Conservation (phyloP, 2,113 vertebrate species). For the Labeo rohita region DNA sequence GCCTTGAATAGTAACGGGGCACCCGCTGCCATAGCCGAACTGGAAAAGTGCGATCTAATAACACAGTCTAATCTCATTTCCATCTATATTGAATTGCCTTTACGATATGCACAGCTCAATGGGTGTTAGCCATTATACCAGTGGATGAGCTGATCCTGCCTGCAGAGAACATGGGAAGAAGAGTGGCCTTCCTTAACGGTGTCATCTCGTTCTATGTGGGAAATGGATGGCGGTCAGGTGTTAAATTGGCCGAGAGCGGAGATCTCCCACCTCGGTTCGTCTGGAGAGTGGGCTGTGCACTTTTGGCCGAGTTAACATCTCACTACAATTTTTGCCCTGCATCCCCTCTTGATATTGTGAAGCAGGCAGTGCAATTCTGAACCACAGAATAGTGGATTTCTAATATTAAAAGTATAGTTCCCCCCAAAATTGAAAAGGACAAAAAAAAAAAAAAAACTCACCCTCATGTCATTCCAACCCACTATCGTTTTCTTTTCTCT, state of each 20-base stretch:
- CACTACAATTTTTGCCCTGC: background rate
- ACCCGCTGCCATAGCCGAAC: slow-evolving; percentile 46
- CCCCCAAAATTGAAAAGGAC: background rate
- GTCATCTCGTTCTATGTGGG: slow-evolving; percentile 1
- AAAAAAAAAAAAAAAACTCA: background rate
- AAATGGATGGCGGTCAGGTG: slow-evolving; percentile 34
- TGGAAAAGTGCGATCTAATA: slow-evolving; percentile 59
- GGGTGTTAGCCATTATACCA: slow-evolving; percentile 43
- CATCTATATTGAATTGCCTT: slow-evolving; percentile 62
- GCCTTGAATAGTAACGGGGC: slow-evolving; percentile 49
- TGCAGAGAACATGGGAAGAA: background rate
- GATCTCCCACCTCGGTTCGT: slow-evolving; percentile 2
- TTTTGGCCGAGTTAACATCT: background rate
- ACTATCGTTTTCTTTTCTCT: background rate
- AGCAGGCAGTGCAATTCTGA: background rate
- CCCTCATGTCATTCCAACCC: background rate
- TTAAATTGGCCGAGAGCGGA: slow-evolving; percentile 20
- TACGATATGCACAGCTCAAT: slow-evolving; percentile 32
- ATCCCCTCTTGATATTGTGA: slow-evolving; percentile 10
- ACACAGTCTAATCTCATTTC: slow-evolving; percentile 63
- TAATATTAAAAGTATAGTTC: slow-evolving; percentile 2
- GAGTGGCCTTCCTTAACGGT: slow-evolving; percentile 52
- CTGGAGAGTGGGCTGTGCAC: background rate
- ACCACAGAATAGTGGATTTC: background rate
- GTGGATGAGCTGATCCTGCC: slow-evolving; percentile 40